Percentiles rank a stretch among this genome's conserved stretches.
phyloP scores from a whole-genome alignment of 2,797 vertebrate genomes.

The Scomberomorus guttatus region DNA sequence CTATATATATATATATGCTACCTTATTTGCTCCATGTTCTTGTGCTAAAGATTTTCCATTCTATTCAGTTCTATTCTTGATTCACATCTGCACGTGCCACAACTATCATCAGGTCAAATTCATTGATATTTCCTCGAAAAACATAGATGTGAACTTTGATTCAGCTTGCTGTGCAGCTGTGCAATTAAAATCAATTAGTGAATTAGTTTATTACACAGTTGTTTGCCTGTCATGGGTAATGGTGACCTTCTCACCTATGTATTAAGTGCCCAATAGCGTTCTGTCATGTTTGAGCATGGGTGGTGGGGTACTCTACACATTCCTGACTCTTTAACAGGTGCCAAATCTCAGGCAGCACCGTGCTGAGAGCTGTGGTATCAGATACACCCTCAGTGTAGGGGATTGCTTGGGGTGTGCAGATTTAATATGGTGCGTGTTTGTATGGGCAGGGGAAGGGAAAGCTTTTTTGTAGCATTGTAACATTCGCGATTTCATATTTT shows the following conservation, averaged over 20 bases:
- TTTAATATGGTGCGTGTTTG: not conserved
- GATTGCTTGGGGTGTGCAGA: not conserved
- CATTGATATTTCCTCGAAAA: no score
- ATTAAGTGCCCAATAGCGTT: conserved; percentile 28
- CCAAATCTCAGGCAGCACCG: not conserved
- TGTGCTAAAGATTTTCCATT: not conserved
- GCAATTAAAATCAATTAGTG: conserved; percentile 38
- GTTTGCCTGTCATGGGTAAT: conserved; percentile 6
- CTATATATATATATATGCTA: not conserved
- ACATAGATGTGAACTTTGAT: not conserved
- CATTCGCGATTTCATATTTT: no score
- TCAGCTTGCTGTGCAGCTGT: conserved; percentile 22
- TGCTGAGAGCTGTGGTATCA: conserved; percentile 10
- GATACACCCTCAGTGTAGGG: not conserved
- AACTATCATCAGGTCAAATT: no score
- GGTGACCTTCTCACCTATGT: conserved; percentile 36
- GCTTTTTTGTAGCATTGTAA: not conserved
- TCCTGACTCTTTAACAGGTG: conserved; percentile 16
- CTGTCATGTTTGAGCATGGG: conserved; percentile 12
- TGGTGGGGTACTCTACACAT: conserved; percentile 12
- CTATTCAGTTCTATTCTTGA: not conserved
- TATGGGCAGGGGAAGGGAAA: not conserved
- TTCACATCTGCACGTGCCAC: no score
- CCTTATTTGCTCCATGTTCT: not conserved
- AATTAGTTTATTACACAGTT: not conserved